Percentiles rank a stretch among this genome's conserved stretches.
Evolutionary conservation across 30 jellyfish, hydroid and myxozoan genomes (phyloP).

Genomic region (Catostylus mosaicus): DNA sequence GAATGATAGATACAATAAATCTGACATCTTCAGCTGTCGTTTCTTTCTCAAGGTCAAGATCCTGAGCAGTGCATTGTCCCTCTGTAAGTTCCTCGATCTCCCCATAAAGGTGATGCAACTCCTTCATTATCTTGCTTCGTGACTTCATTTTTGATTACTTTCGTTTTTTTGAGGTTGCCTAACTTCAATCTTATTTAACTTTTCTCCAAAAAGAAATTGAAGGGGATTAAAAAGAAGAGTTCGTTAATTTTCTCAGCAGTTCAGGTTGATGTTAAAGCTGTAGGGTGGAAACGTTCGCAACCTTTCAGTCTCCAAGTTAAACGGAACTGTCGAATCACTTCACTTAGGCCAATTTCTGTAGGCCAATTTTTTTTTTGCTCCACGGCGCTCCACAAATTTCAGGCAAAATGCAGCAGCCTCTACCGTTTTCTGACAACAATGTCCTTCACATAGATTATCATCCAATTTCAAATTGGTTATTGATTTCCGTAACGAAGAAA

Average conservation of each 20-base stretch:
- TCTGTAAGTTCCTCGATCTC: constrained; percentile 35
- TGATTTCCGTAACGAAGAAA: neutral
- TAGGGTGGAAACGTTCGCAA: too few species aligned
- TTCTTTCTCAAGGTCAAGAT: constrained; percentile 10
- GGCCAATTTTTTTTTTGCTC: neutral
- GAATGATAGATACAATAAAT: constrained; percentile 57
- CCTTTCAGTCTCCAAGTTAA: too few species aligned
- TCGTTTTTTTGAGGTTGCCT: too few species aligned
- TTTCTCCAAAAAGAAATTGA: too few species aligned
- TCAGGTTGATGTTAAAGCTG: too few species aligned
- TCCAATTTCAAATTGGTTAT: neutral
- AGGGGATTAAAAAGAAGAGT: too few species aligned
- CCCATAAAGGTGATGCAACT: constrained; percentile 44
- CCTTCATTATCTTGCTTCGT: constrained; percentile 23
- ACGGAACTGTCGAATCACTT: too few species aligned
- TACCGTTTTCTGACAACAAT: neutral
- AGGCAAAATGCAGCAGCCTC: neutral
- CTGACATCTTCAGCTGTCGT: neutral
- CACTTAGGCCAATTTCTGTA: neutral
- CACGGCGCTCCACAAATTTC: neutral
- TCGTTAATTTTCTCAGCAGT: too few species aligned
- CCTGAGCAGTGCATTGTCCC: constrained; percentile 42
- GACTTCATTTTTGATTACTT: constrained; percentile 50
- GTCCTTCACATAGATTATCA: neutral
- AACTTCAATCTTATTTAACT: too few species aligned